Evolutionary conservation across 2,888 invertebrate genomes (phyloP).

Genomic region (Aethes cnicana): DNA sequence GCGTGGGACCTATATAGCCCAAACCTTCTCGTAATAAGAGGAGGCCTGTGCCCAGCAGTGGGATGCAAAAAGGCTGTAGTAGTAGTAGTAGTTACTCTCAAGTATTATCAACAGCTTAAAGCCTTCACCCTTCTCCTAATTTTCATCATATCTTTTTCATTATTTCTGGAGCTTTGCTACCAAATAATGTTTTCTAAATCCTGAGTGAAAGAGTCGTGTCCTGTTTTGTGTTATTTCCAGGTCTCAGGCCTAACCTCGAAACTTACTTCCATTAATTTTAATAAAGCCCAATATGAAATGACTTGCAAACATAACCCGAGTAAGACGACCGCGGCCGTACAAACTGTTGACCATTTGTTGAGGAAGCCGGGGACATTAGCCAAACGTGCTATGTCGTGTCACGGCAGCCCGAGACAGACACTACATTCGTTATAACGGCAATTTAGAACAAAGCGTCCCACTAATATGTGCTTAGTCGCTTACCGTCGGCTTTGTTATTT

Average conservation of each 20-base stretch:
- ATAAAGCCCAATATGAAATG: conserved; percentile 8
- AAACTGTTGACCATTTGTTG: conserved; percentile 40
- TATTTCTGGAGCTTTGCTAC: too few relatives aligned
- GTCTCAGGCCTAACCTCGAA: neutral
- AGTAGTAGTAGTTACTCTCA: too few relatives aligned
- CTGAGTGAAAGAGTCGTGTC: too few relatives aligned
- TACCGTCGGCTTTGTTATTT: conserved; percentile 45
- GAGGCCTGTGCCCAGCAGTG: too few relatives aligned
- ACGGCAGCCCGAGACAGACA: conserved; percentile 27
- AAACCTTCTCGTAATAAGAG: too few relatives aligned
- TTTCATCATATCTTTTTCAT: too few relatives aligned
- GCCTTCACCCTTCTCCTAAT: too few relatives aligned
- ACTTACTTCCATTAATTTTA: conserved; percentile 10
- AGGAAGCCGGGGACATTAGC: conserved; percentile 41
- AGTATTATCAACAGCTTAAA: too few relatives aligned
- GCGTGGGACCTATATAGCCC: too few relatives aligned
- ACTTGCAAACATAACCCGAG: conserved; percentile 2
- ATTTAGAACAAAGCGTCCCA: conserved; percentile 49
- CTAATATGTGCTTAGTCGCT: conserved; percentile 44
- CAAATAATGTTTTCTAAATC: too few relatives aligned
- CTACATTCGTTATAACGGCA: conserved; percentile 49
- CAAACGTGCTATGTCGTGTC: conserved; percentile 39
- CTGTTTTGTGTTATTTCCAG: too few relatives aligned
- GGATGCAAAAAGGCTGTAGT: too few relatives aligned
- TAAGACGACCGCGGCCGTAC: conserved; percentile 7